These are phyloP conservation scores for Carassius auratus DNA, from an alignment of 2,113 vertebrate species.

Conservation along the genomic window DNA sequence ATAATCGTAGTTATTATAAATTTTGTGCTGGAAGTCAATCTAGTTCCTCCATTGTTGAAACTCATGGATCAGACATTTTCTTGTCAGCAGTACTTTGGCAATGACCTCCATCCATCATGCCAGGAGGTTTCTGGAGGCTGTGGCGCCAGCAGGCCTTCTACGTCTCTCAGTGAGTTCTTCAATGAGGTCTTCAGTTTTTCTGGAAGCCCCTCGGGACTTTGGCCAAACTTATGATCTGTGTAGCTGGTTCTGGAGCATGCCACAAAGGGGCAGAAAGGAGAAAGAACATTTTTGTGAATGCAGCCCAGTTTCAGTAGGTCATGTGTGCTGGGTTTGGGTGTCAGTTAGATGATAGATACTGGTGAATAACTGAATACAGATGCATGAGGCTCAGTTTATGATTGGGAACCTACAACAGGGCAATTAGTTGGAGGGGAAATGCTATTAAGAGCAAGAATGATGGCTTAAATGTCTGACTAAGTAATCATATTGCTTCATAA, in stretches of 20 bases:
- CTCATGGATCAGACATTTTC: constrained; percentile 29
- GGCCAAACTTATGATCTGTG: constrained; percentile 57
- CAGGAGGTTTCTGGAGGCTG: constrained; percentile 48
- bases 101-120: constrained; percentile 56
- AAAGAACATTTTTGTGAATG: constrained; percentile 34
- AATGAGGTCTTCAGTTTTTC: constrained; percentile 50
- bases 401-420: neutral
- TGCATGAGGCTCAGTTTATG: neutral
- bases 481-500: too few species aligned
- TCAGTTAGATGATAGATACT: constrained; percentile 2
- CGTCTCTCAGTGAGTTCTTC: constrained; percentile 51
- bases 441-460: neutral
- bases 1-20: constrained; percentile 22
- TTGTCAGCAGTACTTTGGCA: constrained; percentile 24
- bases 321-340: constrained; percentile 34
- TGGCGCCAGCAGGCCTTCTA: constrained; percentile 54
- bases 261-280: constrained; percentile 39
- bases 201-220: constrained; percentile 46
- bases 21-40: constrained; percentile 39
- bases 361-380: neutral
- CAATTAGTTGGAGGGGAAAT: neutral
- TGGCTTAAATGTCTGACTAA: neutral
- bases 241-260: constrained; percentile 43
- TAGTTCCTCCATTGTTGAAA: constrained; percentile 24
- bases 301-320: constrained; percentile 38